Evolutionary conservation across 2,888 invertebrate genomes (phyloP), one percentile per base, ranked within the genome.

Genomic region (Microdon myrmicae): DNA sequence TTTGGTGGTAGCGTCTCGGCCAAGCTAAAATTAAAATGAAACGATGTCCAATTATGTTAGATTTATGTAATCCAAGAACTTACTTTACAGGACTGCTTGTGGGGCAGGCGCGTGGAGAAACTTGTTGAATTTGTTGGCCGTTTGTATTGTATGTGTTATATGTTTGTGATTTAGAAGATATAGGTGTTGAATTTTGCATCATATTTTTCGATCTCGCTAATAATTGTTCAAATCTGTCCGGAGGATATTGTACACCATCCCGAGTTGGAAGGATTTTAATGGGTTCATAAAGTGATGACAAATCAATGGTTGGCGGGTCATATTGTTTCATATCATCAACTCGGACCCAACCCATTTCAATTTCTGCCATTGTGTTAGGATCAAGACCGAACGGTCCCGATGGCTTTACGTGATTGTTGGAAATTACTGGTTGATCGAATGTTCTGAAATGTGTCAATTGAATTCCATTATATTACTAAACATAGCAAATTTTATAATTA

Each of bases 331-430:
- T 77, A 68, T 79, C 76, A 70, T 80, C 78, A 44, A 75, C 76
- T 31, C 77, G 75, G 14, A 75, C 71, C 79, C 79, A 80, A 66
- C 74, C 76, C 43, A 75, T 79, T 75, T 92, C 92, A 38, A 92
- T 83, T 69, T 85, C 84, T 19, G 86, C 85, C 69, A 92, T 83
- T 59, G 90, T 82, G 51, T 87, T 85, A 10, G 87, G 85, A 76
- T 94, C 92, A 35, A 94, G 81, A 0, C 88, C 86, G 78, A 90
- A 94, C 14, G 91, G 90, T 12, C 92, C 92, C 0, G 85, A 82
- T 32, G 84, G 75, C 13, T 81, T 78, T 10, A 83, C 83, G 71
- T 72, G 78, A 58, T 51, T 41, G 45, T 14, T 49, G 16, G 34
- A 68, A 61, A 49, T 38, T 60, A 67, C 51, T 3, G 74, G 72